Percentiles rank a stretch among this genome's conserved stretches.
Evolutionary conservation across 2,797 vertebrate genomes (phyloP).

Genomic region (Myotis vivesi): DNA sequence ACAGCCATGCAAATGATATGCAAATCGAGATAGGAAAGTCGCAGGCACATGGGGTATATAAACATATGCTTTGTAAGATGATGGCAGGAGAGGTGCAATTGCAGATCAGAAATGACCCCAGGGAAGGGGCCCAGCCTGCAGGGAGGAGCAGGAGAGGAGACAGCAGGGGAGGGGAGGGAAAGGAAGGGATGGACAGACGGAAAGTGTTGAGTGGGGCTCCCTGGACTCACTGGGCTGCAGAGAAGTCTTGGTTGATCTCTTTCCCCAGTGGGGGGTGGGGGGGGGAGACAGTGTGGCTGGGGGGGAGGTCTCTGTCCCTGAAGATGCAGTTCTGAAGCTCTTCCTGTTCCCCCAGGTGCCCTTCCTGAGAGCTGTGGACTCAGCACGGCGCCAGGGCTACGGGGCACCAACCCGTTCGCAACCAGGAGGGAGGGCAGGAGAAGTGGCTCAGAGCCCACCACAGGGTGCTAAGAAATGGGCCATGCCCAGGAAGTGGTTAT

Average conservation of each 20-base stretch:
- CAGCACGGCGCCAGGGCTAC: neutral
- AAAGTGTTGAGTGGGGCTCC: neutral
- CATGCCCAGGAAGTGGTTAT: neutral
- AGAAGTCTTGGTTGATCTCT: neutral
- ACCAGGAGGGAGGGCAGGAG: neutral
- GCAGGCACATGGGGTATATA: too few species aligned
- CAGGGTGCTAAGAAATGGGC: neutral
- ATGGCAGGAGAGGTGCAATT: neutral
- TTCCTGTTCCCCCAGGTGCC: neutral
- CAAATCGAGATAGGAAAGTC: constrained; percentile 30
- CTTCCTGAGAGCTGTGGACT: neutral
- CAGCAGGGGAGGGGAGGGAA: neutral
- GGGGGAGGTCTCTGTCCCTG: neutral
- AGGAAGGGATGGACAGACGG: neutral
- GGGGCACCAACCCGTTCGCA: neutral
- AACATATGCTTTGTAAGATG: neutral
- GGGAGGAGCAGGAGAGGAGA: neutral
- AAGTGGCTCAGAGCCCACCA: neutral
- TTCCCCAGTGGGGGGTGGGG: neutral
- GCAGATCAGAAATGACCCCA: constrained; percentile 26
- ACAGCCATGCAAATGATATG: constrained; percentile 19
- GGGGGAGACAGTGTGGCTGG: too few species aligned
- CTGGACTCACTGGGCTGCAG: neutral
- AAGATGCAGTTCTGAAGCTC: neutral
- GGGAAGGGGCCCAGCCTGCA: neutral